A percentile compares a stretch with the other conserved stretches of the same genome.
phyloP scores from a whole-genome alignment of 2,888 invertebrate species.

The Blastobasis adustella region DNA sequence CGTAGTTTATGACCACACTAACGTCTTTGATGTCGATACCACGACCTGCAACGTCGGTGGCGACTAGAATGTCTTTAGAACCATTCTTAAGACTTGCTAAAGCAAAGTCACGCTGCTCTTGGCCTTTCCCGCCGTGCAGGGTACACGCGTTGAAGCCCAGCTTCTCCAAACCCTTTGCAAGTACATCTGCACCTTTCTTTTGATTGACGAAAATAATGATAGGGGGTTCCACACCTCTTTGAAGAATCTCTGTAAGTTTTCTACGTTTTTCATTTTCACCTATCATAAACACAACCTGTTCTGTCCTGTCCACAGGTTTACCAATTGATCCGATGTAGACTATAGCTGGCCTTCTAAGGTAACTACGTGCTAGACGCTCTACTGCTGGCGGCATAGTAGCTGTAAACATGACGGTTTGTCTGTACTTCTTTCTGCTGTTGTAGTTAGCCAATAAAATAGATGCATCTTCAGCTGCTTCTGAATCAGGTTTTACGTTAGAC shows the following conservation, averaged over 20 bases:
- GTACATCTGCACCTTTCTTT: constrained; percentile 98
- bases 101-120: constrained; percentile 99
- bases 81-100: constrained; percentile 96
- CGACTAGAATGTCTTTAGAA: constrained; percentile 97
- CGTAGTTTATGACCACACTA: constrained; percentile 98
- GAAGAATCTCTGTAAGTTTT: constrained; percentile 94
- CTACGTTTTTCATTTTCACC: constrained; percentile 96
- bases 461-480: constrained; percentile 98
- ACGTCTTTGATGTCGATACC: constrained; percentile 99
- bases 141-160: constrained; percentile 97
- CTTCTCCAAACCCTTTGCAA: constrained; percentile 97
- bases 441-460: constrained; percentile 93
- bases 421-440: constrained; percentile 95
- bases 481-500: constrained; percentile 97
- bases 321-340: constrained; percentile 98
- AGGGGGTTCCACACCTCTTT: constrained; percentile 93
- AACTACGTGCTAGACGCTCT: constrained; percentile 95
- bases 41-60: constrained; percentile 99
- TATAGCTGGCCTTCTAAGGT: constrained; percentile 95
- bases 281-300: constrained; percentile 97
- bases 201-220: constrained; percentile 99
- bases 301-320: constrained; percentile 97
- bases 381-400: constrained; percentile 99
- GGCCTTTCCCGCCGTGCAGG: constrained; percentile 99
- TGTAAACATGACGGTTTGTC: constrained; percentile 99